Evolutionary conservation across 2,797 vertebrate genomes (phyloP), one percentile per base, ranked within the genome.

Genomic region (Anguilla anguilla): DNA sequence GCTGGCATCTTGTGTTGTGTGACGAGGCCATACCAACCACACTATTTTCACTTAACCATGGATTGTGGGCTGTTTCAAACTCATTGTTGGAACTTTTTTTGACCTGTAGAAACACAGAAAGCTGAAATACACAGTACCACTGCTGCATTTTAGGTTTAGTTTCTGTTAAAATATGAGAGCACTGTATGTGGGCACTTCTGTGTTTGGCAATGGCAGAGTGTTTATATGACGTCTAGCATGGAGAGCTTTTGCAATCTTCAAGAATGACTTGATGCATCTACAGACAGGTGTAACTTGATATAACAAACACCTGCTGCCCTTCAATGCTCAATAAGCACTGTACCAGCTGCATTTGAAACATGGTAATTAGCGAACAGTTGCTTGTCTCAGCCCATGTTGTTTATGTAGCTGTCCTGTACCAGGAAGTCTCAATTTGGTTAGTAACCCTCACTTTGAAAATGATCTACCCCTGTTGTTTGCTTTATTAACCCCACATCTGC

Each of bases 371-470:
- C 5, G 39, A 43, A 49, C 86, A 81, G 86, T 79, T 69, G 57
- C 79, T 22, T 67, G n/a, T 81, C 59, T 69, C n/a, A 22, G 55
- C 43, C 15, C 43, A 39, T 53, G 57, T 35, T 87, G 86, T 87
- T 87, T 69, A 35, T 87, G 81, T 83, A 87, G 86, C 86, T 87
- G 86, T 53, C 64, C 46, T 55, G 19, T 19, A 39, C 81, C 64
- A 46, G 87, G 83, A 77, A 81, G 67, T 53, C 57, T 59, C 67
- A 2, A 59, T 51, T 61, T 22, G 17, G 25, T 49, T 85, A 79
- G 74, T 69, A 85, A 51, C 67, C 28, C 39, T 51, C 51, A 51
- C 31, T n/a, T 35, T 88, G 64, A 57, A 57, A 84, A 77, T 25
- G 4, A 84, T 57, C 31, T 72, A 46, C 53, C 28, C 83, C 39